phyloP scores from a whole-genome alignment of 2,888 invertebrate species.

The Marronus borbonicus region DNA sequence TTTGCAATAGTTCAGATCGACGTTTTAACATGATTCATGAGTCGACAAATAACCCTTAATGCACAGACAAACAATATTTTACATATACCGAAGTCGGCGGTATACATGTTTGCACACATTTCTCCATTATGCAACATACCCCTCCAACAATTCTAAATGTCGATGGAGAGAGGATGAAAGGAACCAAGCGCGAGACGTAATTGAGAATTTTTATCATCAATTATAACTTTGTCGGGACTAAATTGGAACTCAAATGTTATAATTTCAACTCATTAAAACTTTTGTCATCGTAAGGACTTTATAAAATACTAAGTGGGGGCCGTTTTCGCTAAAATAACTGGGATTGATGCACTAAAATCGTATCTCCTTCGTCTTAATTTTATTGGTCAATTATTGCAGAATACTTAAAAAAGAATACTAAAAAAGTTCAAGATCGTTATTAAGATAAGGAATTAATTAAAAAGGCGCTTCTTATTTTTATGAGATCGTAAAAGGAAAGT shows the following conservation, averaged over 20 bases:
- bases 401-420: no score
- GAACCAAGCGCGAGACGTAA: neutral
- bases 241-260: slow-evolving; percentile 50
- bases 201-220: slow-evolving; percentile 47
- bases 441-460: slow-evolving; percentile 35
- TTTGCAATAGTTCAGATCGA: slow-evolving; percentile 13
- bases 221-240: slow-evolving; percentile 46
- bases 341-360: slow-evolving; percentile 35
- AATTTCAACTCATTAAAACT: slow-evolving; percentile 49
- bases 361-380: slow-evolving; percentile 21
- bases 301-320: slow-evolving; percentile 20
- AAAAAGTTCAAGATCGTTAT: slow-evolving; percentile 33
- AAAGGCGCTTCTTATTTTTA: slow-evolving; percentile 27
- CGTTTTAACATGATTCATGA: slow-evolving; percentile 36
- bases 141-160: neutral
- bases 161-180: slow-evolving; percentile 12
- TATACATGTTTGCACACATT: neutral
- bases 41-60: slow-evolving; percentile 33
- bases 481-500: slow-evolving; percentile 5
- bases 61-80: slow-evolving; percentile 21
- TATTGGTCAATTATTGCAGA: slow-evolving; percentile 41
- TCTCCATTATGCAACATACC: neutral
- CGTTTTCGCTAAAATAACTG: slow-evolving; percentile 32
- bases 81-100: slow-evolving; percentile 4
- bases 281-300: slow-evolving; percentile 45